Conservation (phyloP, 37 sponge, comb jelly and placozoan genomes). For the Beroe ovata region DNA sequence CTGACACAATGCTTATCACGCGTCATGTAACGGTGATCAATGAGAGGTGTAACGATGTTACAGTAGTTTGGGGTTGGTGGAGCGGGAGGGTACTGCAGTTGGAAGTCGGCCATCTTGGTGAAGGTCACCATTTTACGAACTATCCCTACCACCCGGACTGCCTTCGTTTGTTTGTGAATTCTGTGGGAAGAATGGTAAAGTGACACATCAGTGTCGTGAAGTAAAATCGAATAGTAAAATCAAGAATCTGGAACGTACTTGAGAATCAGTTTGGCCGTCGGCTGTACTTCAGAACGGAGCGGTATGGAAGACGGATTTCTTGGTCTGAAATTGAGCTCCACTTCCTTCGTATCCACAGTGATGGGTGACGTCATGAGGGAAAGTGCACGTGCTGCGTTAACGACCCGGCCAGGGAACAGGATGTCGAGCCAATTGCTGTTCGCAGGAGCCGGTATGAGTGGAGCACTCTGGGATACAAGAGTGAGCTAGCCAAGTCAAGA, state of each 20-base stretch:
- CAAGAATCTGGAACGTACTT: slow-evolving; percentile 6
- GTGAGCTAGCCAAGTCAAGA: too few species aligned
- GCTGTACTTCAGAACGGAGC: neutral
- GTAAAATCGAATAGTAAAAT: neutral
- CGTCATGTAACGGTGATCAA: neutral
- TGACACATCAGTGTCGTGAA: too few species aligned
- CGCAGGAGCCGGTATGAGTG: slow-evolving; percentile 1
- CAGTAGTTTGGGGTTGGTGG: slow-evolving; percentile 30
- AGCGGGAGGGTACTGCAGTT: slow-evolving; percentile 59
- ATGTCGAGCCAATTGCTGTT: slow-evolving; percentile 6
- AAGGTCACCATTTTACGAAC: slow-evolving; percentile 2
- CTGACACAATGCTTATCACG: neutral
- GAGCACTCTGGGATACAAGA: slow-evolving; percentile 50
- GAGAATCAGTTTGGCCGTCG: slow-evolving; percentile 32
- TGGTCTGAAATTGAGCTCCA: slow-evolving; percentile 11
- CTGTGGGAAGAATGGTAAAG: neutral
- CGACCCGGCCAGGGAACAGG: slow-evolving; percentile 7
- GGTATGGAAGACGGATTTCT: slow-evolving; percentile 21
- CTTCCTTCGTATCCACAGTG: neutral
- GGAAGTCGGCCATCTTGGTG: slow-evolving; percentile 58
- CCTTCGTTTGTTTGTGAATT: slow-evolving; percentile 15
- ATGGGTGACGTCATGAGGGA: neutral
- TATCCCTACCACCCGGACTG: slow-evolving; percentile 35
- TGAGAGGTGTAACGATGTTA: neutral
- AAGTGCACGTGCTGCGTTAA: neutral